Base-by-base conservation (phyloP, 1,140 invertebrate species). In the Acyrthosiphon pisum region DNA sequence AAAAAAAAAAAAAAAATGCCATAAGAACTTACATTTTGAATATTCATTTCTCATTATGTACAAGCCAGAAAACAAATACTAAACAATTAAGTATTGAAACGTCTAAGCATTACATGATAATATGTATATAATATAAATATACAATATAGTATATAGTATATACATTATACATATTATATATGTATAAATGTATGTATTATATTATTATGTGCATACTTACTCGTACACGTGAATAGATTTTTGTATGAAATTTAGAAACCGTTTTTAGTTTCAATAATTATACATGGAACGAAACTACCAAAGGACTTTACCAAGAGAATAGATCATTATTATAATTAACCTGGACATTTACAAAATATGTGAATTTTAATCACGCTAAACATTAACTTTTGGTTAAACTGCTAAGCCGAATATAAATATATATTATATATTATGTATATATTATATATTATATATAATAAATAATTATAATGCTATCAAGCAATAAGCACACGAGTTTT, bases 61-160 rank as follows among this genome's bases (percentile, higher is more conserved):
- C 23, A 44, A 90, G 11, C 56, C 37, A 30, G 37, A 56, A 56
- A 90, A 90, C 89, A 90, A 90, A 90, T n/a, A 44, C 89, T 90
- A 90, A 90, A 90, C 89, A 90, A 90, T 90, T 90, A 90, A 90
- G 89, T 90, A 90, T 90, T 90, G 89, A 90, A 90, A 90, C 89
- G 89, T 90, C 53, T 90, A 60, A 60, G 88, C 89, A 44, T 90
- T 90, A 90, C 18, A 68, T 60, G 22, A 89, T 89, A 37, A 89
- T 89, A 37, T 53, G 35, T 89, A 88, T 88, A n/a, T 53, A 53
- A 53, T 88, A 9, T 14, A 35, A 30, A 48, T 91, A 50, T 35
- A 48, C 41, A 41, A 41, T 41, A 41, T 41, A 41, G 41, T 41
- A 41, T 41, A 41, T 41, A 41, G 41, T 41, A 41, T 41, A 41